Conservation (phyloP, 2,113 vertebrate genomes). For the Rhagologus leucostigma region DNA sequence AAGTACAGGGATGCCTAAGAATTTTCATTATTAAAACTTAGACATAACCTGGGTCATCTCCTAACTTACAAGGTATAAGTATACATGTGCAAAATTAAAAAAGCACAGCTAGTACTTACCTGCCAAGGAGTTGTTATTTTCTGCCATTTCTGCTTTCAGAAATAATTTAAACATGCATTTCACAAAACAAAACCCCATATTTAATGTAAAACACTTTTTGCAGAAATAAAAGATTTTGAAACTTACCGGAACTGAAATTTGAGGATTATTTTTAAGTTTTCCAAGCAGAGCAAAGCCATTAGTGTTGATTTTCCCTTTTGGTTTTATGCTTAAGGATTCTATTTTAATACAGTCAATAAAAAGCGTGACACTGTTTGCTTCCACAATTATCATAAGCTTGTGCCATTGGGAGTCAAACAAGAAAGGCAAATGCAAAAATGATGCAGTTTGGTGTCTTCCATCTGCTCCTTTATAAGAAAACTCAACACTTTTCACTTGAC, state of each 20-base stretch:
- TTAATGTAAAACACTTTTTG: neutral
- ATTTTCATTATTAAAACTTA: neutral
- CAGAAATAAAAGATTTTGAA: neutral
- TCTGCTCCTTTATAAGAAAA: conserved; percentile 80
- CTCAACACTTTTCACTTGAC: conserved; percentile 78
- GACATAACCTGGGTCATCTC: neutral
- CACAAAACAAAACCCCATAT: neutral
- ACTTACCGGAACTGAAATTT: conserved; percentile 84
- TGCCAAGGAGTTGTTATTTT: neutral
- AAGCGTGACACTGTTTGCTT: conserved; percentile 74
- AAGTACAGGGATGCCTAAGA: neutral
- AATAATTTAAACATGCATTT: neutral
- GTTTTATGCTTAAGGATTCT: conserved; percentile 74
- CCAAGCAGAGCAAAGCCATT: conserved; percentile 84
- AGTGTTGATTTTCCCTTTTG: conserved; percentile 72
- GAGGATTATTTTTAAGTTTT: conserved; percentile 81
- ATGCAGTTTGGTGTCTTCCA: conserved; percentile 64
- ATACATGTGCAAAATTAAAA: neutral
- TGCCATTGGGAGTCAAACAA: conserved; percentile 89
- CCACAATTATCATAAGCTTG: conserved; percentile 80
- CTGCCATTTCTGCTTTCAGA: neutral
- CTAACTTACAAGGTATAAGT: neutral
- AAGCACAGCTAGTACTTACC: neutral
- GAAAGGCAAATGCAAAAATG: conserved; percentile 75
- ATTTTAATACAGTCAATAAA: conserved; percentile 80